Conservation (phyloP, 2,113 vertebrate species). For the Azemiops feae region DNA sequence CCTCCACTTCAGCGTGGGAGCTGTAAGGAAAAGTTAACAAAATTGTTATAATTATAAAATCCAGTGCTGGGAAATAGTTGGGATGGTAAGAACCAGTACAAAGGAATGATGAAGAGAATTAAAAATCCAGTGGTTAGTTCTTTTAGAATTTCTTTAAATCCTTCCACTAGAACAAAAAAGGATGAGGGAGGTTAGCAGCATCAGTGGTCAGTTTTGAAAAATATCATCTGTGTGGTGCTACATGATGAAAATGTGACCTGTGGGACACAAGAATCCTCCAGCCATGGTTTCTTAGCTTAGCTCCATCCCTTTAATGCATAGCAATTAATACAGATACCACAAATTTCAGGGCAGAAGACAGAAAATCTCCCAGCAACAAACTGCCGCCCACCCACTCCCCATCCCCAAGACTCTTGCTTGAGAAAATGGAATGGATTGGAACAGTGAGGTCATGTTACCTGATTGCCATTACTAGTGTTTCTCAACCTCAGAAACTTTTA, state of each 20-base stretch:
- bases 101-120: too few relatives aligned
- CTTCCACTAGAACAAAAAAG: background rate
- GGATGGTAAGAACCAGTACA: too few relatives aligned
- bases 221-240: background rate
- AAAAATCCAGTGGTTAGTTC: background rate
- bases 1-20: too few relatives aligned
- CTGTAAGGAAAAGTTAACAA: too few relatives aligned
- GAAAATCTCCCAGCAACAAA: background rate
- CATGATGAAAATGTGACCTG: background rate
- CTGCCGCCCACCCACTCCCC: too few relatives aligned
- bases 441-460: background rate
- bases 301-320: background rate
- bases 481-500: background rate
- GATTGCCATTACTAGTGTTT: background rate
- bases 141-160: background rate
- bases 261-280: background rate
- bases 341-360: background rate
- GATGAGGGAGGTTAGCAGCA: background rate
- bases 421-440: background rate
- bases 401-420: background rate
- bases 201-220: background rate
- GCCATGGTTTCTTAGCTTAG: background rate
- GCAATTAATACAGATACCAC: background rate
- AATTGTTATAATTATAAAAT: too few relatives aligned
- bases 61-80: too few relatives aligned